A percentile compares a stretch with the other conserved stretches of the same genome.
Evolutionary conservation across 2,113 vertebrate species (phyloP).

Genomic region (Suncus etruscus): DNA sequence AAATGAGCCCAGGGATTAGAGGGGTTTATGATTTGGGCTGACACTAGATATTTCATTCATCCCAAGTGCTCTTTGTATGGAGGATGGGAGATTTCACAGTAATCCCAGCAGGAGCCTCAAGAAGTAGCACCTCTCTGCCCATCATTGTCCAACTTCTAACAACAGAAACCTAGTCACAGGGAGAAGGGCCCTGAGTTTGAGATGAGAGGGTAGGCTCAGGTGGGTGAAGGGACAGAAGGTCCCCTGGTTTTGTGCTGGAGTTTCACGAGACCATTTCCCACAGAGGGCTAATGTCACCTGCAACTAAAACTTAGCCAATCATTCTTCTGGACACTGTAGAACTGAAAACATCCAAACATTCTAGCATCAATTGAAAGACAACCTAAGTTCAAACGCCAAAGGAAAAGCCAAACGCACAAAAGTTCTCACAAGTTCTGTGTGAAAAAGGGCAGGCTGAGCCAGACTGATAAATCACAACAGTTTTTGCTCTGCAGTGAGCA

Average conservation of each 20-base stretch:
- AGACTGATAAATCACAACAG: conserved; percentile 79
- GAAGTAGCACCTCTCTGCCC: conserved; percentile 19
- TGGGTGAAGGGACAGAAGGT: not conserved
- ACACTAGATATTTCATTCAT: conserved; percentile 62
- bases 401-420: conserved; percentile 6
- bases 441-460: conserved; percentile 63
- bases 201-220: not conserved
- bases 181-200: not conserved
- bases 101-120: not conserved
- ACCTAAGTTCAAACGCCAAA: conserved; percentile 30
- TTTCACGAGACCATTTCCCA: not conserved
- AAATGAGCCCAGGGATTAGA: conserved; percentile 28
- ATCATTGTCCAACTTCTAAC: conserved; percentile 25
- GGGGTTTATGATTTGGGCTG: conserved; percentile 61
- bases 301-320: not conserved
- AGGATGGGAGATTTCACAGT: conserved; percentile 42
- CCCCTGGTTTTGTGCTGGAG: not conserved
- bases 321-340: conserved; percentile 18
- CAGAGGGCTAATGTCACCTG: conserved; percentile 4
- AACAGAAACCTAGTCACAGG: not conserved
- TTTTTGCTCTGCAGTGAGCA: conserved; percentile 76
- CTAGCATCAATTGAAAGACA: conserved; percentile 21
- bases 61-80: conserved; percentile 25
- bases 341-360: conserved; percentile 49
- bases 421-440: conserved; percentile 50